These are phyloP conservation scores for Plodia interpunctella DNA, from an alignment of 1,140 invertebrate species.

Conservation along the genomic window DNA sequence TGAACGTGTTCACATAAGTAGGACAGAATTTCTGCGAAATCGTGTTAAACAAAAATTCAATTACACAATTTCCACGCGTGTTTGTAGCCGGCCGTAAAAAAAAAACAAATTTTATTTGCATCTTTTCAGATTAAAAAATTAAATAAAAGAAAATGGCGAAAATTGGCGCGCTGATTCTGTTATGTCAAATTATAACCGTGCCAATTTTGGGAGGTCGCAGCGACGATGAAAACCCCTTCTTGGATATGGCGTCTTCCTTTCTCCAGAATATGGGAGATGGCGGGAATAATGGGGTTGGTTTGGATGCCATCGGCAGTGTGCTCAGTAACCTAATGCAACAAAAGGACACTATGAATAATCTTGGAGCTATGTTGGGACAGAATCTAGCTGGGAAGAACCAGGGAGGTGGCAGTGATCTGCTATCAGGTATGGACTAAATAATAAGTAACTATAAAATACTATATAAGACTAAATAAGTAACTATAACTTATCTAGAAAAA, in stretches of 20 bases:
- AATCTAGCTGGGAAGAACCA: conserved; percentile 32
- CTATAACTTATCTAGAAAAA: no score
- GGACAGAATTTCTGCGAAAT: no score
- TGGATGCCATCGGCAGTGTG: conserved; percentile 69
- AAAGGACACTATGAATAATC: conserved; percentile 71
- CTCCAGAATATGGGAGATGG: conserved; percentile 75
- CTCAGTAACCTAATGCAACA: conserved; percentile 78
- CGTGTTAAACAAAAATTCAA: no score
- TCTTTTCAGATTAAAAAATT: conserved; percentile 36
- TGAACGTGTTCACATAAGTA: no score
- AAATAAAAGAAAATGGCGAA: conserved; percentile 49
- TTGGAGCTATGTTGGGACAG: conserved; percentile 57
- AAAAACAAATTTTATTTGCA: no score
- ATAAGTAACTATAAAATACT: neutral
- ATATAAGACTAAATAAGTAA: no score
- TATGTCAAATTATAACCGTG: conserved; percentile 39
- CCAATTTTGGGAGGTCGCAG: conserved; percentile 37
- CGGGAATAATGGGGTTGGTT: conserved; percentile 55
- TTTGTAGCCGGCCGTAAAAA: no score
- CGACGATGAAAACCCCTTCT: conserved; percentile 73
- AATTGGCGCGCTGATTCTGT: conserved; percentile 29
- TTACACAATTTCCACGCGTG: no score
- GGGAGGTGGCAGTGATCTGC: conserved; percentile 53
- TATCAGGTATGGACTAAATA: conserved; percentile 48
- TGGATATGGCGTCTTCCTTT: conserved; percentile 78